These are phyloP conservation scores for Aphelinus atriplicis DNA, from an alignment of 1,140 invertebrate genomes.

Conservation along the genomic window DNA sequence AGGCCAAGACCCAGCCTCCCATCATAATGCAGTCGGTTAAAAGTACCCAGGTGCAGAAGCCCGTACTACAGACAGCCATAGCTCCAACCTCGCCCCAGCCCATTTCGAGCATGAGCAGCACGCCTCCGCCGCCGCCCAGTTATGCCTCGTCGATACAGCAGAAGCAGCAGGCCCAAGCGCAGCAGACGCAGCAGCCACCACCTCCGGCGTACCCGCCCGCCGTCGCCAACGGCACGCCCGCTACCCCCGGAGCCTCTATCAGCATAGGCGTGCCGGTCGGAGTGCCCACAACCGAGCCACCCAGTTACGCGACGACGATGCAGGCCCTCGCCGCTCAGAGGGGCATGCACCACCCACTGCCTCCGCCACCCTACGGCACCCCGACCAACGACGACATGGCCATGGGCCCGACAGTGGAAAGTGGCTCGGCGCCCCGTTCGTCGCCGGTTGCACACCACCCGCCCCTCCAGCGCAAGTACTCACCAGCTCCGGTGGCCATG, in stretches of 20 bases:
- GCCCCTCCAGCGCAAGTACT: slow-evolving; percentile 73
- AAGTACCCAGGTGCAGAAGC: slow-evolving; percentile 93
- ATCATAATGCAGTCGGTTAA: slow-evolving; percentile 97
- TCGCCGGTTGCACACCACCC: slow-evolving; percentile 68
- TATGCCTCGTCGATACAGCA: slow-evolving; percentile 84
- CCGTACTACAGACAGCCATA: slow-evolving; percentile 91
- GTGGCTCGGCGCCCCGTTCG: slow-evolving; percentile 60
- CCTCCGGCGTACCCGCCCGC: slow-evolving; percentile 60
- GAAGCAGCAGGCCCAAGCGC: slow-evolving; percentile 69
- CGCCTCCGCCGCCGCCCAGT: slow-evolving; percentile 78
- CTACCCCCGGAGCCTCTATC: slow-evolving; percentile 44
- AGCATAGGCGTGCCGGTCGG: slow-evolving; percentile 58
- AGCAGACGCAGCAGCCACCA: slow-evolving; percentile 63
- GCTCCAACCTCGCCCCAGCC: slow-evolving; percentile 82
- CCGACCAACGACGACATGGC: slow-evolving; percentile 66
- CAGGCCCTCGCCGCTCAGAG: slow-evolving; percentile 83
- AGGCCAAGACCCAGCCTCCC: slow-evolving; percentile 86
- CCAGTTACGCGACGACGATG: slow-evolving; percentile 91
- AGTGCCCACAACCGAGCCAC: slow-evolving; percentile 87
- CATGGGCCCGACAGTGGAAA: slow-evolving; percentile 60
- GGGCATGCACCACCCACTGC: slow-evolving; percentile 75
- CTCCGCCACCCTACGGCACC: slow-evolving; percentile 74
- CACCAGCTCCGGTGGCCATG: slow-evolving; percentile 63
- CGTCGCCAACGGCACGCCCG: slow-evolving; percentile 42
- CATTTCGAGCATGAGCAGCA: slow-evolving; percentile 64